Evolutionary conservation across 2,797 vertebrate species (phyloP), one percentile per base, ranked within the genome.

Genomic region (Syngnathus acus): DNA sequence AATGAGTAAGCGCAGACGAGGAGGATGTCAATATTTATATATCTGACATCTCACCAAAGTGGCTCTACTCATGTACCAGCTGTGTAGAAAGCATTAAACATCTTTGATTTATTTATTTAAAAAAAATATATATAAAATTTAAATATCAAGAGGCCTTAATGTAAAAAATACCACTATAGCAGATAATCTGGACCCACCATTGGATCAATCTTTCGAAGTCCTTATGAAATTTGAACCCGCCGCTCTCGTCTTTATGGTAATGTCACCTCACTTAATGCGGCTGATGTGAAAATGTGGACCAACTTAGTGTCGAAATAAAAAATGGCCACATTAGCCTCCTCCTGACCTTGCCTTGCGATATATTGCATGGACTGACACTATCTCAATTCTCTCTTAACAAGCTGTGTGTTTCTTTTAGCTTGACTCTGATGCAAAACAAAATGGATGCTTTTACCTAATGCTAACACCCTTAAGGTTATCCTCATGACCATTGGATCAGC

Each of bases 11-110:
- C 66, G 42, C 79, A 66, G 73, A 69, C 78, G 74, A 82, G 86
- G 70, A 68, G 67, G 74, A 78, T 58, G 53, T 86, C 81, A 86
- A 87, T 84, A 85, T 85, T 82, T 76, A 84, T 77, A 82, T 80
- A 71, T 32, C 72, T 68, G 64, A 66, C 72, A 75, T 73, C 76
- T 81, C 79, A 82, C 80, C 82, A 75, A 71, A 83, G 78, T 79
- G 80, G 65, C 76, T 77, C 77, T 80, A 78, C 72, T 71, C 77
- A 74, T 57, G 70, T 65, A 59, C 59, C 6, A 76, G 68, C 75
- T 64, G 67, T 4, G 19, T 63, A 3, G 14, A 58, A 38, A 54
- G 6, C 26, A 37, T 14, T 32, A 19, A 42, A 42, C 42, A 11
- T 1, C 2, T 43, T 43, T 13, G 42, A 43, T 43, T 11, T 32